A percentile compares a stretch with the other conserved stretches of the same genome.
phyloP scores from a whole-genome alignment of 1,140 invertebrate species.

The Coenobita brevimanus region DNA sequence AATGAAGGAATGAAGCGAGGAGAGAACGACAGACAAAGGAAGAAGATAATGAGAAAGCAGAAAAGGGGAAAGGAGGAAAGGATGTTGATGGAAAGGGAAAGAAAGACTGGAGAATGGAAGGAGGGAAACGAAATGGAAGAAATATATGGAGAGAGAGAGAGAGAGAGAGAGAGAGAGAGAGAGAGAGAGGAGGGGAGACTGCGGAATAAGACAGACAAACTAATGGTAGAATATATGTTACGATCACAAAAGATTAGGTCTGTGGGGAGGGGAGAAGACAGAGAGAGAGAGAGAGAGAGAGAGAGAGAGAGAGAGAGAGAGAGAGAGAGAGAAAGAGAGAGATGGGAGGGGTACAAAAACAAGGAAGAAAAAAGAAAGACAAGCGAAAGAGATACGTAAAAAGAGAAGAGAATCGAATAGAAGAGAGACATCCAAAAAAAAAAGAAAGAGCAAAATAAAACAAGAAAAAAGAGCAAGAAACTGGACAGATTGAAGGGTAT shows the following conservation, averaged over 20 bases:
- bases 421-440: not conserved
- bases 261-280: not conserved
- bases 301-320: not conserved
- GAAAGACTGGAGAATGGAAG: not conserved
- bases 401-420: too few species aligned
- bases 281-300: not conserved
- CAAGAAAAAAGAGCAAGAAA: not conserved
- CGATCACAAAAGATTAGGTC: too few species aligned
- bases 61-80: not conserved
- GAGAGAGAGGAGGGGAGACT: too few species aligned
- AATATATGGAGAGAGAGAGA: not conserved
- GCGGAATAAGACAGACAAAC: too few species aligned
- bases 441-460: not conserved
- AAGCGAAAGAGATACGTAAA: not conserved
- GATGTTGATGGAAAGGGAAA: not conserved
- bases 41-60: too few species aligned
- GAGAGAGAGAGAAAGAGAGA: too few species aligned
- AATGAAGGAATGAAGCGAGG: too few species aligned
- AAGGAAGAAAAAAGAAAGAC: too few species aligned
- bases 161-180: not conserved
- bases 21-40: too few species aligned
- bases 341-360: too few species aligned
- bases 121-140: not conserved
- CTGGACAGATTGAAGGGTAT: not conserved
- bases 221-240: too few species aligned